These are phyloP conservation scores for Phytoseiulus persimilis DNA, from an alignment of 2,888 invertebrate species.

Conservation along the genomic window DNA sequence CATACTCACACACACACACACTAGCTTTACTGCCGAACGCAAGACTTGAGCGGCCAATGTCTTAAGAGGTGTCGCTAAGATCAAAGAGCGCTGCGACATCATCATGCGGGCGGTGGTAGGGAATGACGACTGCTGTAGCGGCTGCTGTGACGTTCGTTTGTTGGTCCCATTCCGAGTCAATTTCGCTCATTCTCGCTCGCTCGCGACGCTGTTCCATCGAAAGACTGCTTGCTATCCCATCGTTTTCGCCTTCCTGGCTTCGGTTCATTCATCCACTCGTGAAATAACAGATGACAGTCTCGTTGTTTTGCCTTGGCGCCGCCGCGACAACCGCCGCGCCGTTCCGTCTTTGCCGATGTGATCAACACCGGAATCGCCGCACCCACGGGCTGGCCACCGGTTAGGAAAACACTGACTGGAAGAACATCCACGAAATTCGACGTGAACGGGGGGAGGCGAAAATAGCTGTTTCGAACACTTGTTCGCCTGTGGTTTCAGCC, in stretches of 20 bases:
- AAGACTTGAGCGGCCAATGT: slow-evolving; percentile 5
- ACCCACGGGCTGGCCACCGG: no score
- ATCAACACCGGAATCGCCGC: neutral
- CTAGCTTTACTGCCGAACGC: slow-evolving; percentile 5
- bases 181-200: neutral
- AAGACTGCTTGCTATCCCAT: neutral
- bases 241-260: neutral
- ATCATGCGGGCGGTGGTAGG: neutral
- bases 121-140: neutral
- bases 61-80: neutral
- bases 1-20: neutral
- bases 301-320: neutral
- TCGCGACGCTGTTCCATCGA: neutral
- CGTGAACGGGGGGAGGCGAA: no score
- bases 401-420: no score
- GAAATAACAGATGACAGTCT: neutral
- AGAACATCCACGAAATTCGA: no score
- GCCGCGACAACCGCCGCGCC: neutral
- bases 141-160: slow-evolving; percentile 5
- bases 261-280: neutral
- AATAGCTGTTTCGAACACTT: no score
- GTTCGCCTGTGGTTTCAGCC: no score
- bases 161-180: neutral
- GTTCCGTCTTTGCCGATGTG: neutral
- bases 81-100: neutral